Evolutionary conservation across 2,888 invertebrate genomes (phyloP), one percentile per base, ranked within the genome.

Genomic region (Parnassius orleans): DNA sequence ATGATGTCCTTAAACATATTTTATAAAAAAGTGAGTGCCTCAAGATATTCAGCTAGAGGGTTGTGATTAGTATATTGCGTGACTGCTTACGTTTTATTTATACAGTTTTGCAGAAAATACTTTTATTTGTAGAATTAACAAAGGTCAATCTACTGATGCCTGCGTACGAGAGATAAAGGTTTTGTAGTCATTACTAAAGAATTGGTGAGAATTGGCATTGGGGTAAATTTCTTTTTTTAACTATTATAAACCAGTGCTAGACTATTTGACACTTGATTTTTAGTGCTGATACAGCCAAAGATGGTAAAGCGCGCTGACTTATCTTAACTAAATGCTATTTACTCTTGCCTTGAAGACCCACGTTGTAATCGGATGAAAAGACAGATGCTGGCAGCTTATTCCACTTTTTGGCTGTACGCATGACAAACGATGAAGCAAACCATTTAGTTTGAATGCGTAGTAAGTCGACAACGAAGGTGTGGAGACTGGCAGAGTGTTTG

Each of bases 41-140:
- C 0, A 11, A 43, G 41, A 1, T 15, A 44, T 51, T 57, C 19
- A 0, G 47, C 10, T 5, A 12, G 33, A 19, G 48, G 14, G 10
- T 54, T 24, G n/a, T 60, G 53, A 60, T 60, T 60, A 24, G 14
- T 5, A 43, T 33, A 53, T 60, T 50, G 60, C 60, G 54, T 60
- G 59, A 53, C 53, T 33, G 24, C 10, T 43, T 3, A 2, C 15
- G 46, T 61, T 41, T n/a, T 3, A 41, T 61, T 56, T 56, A 12
- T 46, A 47, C 11, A 44, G 44, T 51, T 55, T 54, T 50, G 50
- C 47, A 24, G 33, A 43, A 50, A 55, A 55, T 60, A 11, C 41
- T 42, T 50, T 41, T 50, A n/a, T 15, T 44, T 44, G 19, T 3
- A 14, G 12, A 56, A 56, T 59, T 52, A 59, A 62, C 57, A 53